Conservation (phyloP, 1,140 invertebrate genomes). For the Drosophila serrata region DNA sequence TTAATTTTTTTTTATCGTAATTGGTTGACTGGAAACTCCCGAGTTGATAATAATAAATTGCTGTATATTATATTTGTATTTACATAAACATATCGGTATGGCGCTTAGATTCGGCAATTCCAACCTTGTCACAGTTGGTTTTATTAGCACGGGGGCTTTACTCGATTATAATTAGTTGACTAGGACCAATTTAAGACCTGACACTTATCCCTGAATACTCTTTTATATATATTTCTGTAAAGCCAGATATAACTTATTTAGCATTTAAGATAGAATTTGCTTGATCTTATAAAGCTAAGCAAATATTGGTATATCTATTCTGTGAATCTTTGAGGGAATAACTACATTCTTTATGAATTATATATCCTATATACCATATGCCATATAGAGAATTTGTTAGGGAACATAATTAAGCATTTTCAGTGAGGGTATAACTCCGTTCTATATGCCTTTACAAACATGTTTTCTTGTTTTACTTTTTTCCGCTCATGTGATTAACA, state of each 20-base stretch:
- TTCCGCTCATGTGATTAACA: slow-evolving; percentile 48
- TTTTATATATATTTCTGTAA: background rate
- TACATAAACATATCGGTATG: slow-evolving; percentile 36
- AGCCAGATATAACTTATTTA: background rate
- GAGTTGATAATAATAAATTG: slow-evolving; percentile 70
- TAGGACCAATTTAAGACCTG: background rate
- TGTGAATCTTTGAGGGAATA: too few species aligned
- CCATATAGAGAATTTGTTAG: too few species aligned
- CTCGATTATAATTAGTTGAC: slow-evolving; percentile 15
- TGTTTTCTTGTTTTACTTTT: slow-evolving; percentile 36
- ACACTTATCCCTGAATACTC: background rate
- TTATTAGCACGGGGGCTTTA: slow-evolving; percentile 28
- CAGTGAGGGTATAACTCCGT: slow-evolving; percentile 11
- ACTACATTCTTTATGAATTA: too few species aligned
- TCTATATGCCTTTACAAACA: slow-evolving; percentile 13
- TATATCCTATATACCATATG: too few species aligned
- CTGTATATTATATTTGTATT: slow-evolving; percentile 35
- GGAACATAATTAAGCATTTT: too few species aligned
- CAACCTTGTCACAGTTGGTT: slow-evolving; percentile 17
- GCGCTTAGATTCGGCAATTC: slow-evolving; percentile 25
- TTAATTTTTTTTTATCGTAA: slow-evolving; percentile 44
- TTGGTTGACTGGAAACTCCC: slow-evolving; percentile 55
- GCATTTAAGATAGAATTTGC: background rate
- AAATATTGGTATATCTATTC: too few species aligned
- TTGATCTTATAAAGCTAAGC: background rate